phyloP scores from a whole-genome alignment of 2,113 vertebrate genomes.

The Sceloporus undulatus region DNA sequence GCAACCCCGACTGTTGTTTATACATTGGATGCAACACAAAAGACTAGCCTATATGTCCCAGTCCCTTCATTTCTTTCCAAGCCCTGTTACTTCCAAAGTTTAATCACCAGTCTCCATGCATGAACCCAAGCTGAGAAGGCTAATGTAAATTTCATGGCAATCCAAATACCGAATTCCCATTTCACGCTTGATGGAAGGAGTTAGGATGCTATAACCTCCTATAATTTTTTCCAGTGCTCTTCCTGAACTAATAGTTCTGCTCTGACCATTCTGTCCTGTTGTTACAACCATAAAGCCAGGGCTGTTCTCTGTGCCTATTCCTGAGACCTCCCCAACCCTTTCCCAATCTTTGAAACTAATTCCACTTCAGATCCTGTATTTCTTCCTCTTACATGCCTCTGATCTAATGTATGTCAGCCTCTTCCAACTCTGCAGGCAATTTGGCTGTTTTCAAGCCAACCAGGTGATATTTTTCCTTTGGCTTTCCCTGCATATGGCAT shows the following conservation, averaged over 20 bases:
- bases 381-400: rapidly evolving
- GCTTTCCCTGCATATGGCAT: neutral
- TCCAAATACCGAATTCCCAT: conserved; percentile 59
- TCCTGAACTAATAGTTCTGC: conserved; percentile 52
- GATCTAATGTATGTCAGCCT: rapidly evolving
- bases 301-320: neutral
- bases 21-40: conserved; percentile 37
- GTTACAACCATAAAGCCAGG: conserved; percentile 19
- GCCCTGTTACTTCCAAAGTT: conserved; percentile 19
- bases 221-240: conserved; percentile 49
- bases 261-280: conserved; percentile 29
- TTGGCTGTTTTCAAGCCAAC: neutral
- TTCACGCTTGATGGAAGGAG: conserved; percentile 60
- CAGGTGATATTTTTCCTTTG: neutral
- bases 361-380: neutral
- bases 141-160: conserved; percentile 63
- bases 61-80: conserved; percentile 45
- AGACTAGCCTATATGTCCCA: conserved; percentile 27
- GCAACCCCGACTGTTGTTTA: neutral
- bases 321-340: conserved; percentile 14
- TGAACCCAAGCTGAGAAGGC: conserved; percentile 43
- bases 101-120: conserved; percentile 33
- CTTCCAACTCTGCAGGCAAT: neutral
- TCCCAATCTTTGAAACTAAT: neutral
- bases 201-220: conserved; percentile 43